Conservation (phyloP, 2,797 vertebrate genomes). For the Channallabes apus region DNA sequence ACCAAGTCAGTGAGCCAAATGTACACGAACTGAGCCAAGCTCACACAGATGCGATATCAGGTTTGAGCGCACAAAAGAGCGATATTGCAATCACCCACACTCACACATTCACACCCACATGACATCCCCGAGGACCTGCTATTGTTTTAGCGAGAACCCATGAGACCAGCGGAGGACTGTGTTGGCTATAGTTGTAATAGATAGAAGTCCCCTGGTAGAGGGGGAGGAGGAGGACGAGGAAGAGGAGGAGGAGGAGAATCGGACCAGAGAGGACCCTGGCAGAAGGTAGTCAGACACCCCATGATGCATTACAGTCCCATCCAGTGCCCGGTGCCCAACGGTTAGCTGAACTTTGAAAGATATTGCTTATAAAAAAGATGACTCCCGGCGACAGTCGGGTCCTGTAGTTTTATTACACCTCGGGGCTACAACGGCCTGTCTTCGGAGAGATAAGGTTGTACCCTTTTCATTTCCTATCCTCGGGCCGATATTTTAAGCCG, state of each 20-base stretch:
- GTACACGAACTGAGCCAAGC: conserved; percentile 15
- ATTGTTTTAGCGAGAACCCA: conserved; percentile 41
- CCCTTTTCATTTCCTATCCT: conserved; percentile 93
- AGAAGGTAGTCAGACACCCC: conserved; percentile 36
- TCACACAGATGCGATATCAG: conserved; percentile 27
- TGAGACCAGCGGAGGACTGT: conserved; percentile 11
- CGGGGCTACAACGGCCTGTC: conserved; percentile 87
- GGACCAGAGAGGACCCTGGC: conserved; percentile 12
- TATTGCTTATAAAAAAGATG: conserved; percentile 92
- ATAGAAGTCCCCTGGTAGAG: conserved; percentile 60
- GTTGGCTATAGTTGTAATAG: conserved; percentile 40
- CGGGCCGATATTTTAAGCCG: conserved; percentile 88
- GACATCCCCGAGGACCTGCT: conserved; percentile 26
- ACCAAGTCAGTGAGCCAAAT: conserved; percentile 17
- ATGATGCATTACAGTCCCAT: conserved; percentile 75
- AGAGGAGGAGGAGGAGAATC: conserved; percentile 51
- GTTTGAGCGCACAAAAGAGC: conserved; percentile 36
- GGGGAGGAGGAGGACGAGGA: conserved; percentile 52
- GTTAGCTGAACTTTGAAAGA: conserved; percentile 88
- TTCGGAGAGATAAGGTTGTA: conserved; percentile 94
- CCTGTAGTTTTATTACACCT: conserved; percentile 93
- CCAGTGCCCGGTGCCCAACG: conserved; percentile 75
- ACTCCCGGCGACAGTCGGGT: conserved; percentile 86
- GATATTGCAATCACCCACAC: conserved; percentile 29
- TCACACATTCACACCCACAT: conserved; percentile 37